phyloP scores from a whole-genome alignment of 2,113 vertebrate genomes.

The Manacus vitellinus region DNA sequence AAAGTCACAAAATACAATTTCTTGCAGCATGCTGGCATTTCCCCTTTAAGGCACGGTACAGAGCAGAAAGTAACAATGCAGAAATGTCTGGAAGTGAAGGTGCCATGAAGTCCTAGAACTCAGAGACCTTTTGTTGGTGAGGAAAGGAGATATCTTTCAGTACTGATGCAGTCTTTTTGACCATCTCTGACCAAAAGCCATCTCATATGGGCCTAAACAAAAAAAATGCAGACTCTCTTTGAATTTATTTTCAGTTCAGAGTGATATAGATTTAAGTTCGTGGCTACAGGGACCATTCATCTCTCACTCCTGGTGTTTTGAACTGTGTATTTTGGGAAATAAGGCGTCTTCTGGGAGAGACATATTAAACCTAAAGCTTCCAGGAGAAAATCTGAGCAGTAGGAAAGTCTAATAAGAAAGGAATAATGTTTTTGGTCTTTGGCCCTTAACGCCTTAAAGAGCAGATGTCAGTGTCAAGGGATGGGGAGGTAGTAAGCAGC shows the following conservation, averaged over 20 bases:
- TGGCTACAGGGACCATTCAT: background rate
- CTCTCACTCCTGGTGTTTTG: background rate
- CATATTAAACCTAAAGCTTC: background rate
- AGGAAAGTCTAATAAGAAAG: background rate
- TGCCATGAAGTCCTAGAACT: background rate
- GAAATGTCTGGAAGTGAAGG: background rate
- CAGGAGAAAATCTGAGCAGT: background rate
- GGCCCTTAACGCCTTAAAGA: background rate
- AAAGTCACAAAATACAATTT: background rate
- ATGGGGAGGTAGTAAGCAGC: background rate
- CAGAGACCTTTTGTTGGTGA: background rate
- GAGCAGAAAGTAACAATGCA: background rate
- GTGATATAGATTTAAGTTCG: background rate
- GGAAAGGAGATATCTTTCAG: background rate
- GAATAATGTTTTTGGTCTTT: background rate
- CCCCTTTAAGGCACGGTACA: background rate
- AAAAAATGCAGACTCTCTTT: background rate
- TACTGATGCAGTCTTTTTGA: background rate
- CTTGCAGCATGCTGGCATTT: background rate
- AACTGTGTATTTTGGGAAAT: background rate
- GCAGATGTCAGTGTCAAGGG: background rate
- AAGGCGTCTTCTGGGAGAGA: background rate
- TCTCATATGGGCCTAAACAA: background rate
- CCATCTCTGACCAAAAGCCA: background rate
- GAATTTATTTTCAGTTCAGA: background rate